phyloP scores from a whole-genome alignment of 2,888 invertebrate genomes.

The Drosophila phalerata region DNA sequence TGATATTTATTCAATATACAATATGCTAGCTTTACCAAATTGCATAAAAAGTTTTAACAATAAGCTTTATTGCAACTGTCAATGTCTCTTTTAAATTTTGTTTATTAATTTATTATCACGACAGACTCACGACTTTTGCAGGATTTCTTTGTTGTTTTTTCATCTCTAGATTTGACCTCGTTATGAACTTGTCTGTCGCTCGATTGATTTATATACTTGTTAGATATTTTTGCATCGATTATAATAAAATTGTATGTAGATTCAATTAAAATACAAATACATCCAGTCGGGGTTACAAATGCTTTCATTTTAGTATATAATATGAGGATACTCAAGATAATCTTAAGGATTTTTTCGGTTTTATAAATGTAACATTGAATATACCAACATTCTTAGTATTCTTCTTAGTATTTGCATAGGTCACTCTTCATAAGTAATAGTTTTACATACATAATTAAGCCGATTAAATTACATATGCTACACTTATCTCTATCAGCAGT shows the following conservation, averaged over 20 bases:
- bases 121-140: conserved; percentile 14
- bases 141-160: conserved; percentile 7
- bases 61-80: background rate
- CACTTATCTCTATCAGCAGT: background rate
- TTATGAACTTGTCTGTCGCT: conserved; percentile 30
- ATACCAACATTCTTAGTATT: no score
- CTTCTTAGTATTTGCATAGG: background rate
- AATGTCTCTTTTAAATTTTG: background rate
- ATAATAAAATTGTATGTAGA: conserved; percentile 15
- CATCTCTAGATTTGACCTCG: conserved; percentile 36
- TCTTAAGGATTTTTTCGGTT: no score
- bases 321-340: no score
- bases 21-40: background rate
- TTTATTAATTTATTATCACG: conserved; percentile 7
- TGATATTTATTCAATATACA: background rate
- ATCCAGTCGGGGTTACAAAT: background rate
- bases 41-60: background rate
- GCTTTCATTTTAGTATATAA: no score
- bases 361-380: no score
- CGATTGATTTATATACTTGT: conserved; percentile 39
- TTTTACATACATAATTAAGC: no score
- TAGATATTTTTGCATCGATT: conserved; percentile 49
- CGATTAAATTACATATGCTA: no score
- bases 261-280: conserved; percentile 6
- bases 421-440: background rate